Conservation (phyloP, 2,888 invertebrate genomes). For the Didymodactylos carnosus region DNA sequence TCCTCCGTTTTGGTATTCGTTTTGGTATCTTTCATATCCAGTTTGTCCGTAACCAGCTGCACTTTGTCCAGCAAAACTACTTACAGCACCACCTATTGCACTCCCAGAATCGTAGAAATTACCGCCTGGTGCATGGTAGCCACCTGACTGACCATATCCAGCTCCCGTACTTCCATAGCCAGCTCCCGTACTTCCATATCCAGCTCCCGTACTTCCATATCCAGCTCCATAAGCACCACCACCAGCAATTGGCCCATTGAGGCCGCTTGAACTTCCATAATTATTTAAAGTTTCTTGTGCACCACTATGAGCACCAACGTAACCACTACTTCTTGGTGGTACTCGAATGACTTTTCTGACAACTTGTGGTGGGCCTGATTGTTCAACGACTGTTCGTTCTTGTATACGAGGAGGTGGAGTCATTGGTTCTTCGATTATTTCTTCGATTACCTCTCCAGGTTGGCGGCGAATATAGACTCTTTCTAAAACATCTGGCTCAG, state of each 20-base stretch:
- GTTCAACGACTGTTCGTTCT: conserved; percentile 4
- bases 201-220: not conserved
- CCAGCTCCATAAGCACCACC: not conserved
- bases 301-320: not conserved
- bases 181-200: not conserved
- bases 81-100: not conserved
- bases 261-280: not conserved
- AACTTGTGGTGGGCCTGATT: not conserved
- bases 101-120: not conserved
- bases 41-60: not conserved
- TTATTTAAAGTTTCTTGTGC: not conserved
- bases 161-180: too few species aligned
- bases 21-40: not conserved
- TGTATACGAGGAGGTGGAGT: conserved; percentile 10
- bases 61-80: not conserved
- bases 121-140: not conserved
- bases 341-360: conserved; percentile 5
- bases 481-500: conserved; percentile 10
- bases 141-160: not conserved
- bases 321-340: not conserved
- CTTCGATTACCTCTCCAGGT: not conserved
- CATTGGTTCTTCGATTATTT: conserved; percentile 8
- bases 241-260: not conserved
- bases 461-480: conserved; percentile 4
- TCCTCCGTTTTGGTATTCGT: too few species aligned